Base-by-base conservation (phyloP, 2,113 vertebrate species). In the Scalopus aquaticus region DNA sequence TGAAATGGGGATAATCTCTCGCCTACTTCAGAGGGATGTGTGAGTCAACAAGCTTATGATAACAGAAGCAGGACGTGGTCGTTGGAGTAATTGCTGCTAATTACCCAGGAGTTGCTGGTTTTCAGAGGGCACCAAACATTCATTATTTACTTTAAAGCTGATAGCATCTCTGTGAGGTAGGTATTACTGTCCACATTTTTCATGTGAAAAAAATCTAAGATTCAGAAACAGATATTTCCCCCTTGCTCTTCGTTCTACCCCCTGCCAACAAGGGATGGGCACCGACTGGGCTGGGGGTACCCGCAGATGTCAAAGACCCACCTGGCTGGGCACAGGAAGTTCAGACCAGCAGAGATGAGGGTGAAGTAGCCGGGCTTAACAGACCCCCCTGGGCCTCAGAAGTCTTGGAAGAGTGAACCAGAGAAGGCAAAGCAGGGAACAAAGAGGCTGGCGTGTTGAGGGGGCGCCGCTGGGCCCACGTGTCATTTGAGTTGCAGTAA, bases 1-100 rank as follows among this genome's bases (percentile, higher is more conserved):
- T 32, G 60, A 84, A 90, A 39, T 46, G 88, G 46, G 46, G 49
- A 42, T 93, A 32, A 78, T 82, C 79, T 88, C 82, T 78, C 37
- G 37, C 44, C 60, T 81, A 30, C 83, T 91, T 89, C 87, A 65
- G 15, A 39, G 62, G 62, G 82, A 65, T 65, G 60, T 15, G 83
- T 69, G 88, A 67, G 30, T 79, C 42, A 82, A 69, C 62, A 70
- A 86, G 65, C 64, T 44, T n/a, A 0, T 54, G 12, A 15, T 62
- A 76, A 60, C 0, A 72, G 56, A n/a, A 89, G 42, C n/a, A 11
- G 69, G 44, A 58, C 49, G 26, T 26, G 26, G 15, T 65, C 6
- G 0, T 86, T 42, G 79, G 67, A 24, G 24, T 86, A 77, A 92
- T 64, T 70, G 72, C 74, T 17, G 17, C 56, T 67, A 54, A 86